These are phyloP conservation scores for Cheirogaleus medius DNA, from an alignment of 2,113 vertebrate genomes.

Conservation along the genomic window DNA sequence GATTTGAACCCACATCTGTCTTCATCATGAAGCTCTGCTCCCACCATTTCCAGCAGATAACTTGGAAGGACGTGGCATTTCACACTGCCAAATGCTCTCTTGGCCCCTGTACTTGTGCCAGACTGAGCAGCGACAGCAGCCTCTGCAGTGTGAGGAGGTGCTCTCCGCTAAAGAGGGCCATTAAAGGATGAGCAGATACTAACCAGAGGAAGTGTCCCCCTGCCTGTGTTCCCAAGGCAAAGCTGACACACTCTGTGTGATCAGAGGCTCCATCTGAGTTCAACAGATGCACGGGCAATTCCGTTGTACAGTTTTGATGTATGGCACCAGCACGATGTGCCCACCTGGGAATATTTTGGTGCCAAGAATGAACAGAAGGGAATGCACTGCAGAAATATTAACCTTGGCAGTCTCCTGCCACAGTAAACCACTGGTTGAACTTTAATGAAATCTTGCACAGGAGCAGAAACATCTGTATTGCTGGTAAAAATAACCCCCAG, in stretches of 20 bases:
- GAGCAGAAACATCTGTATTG: constrained; percentile 51
- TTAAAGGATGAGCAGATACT: not conserved
- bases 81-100: not conserved
- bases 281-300: not conserved
- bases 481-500: not conserved
- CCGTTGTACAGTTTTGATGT: not conserved
- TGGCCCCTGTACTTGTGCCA: not conserved
- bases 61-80: not conserved
- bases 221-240: not conserved
- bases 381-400: constrained; percentile 42
- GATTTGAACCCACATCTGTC: not conserved
- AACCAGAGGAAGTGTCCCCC: not conserved
- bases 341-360: not conserved
- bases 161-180: not conserved
- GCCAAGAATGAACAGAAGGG: constrained; percentile 62
- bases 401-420: constrained; percentile 44
- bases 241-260: not conserved
- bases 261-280: not conserved
- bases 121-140: not conserved
- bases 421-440: constrained; percentile 25
- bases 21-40: not conserved
- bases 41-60: not conserved
- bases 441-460: constrained; percentile 60
- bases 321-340: not conserved
- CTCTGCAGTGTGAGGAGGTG: not conserved